Percentiles rank a stretch among this genome's conserved stretches.
Conservation (phyloP, 2,888 invertebrate genomes). For the Hipparchia sbordonii region DNA sequence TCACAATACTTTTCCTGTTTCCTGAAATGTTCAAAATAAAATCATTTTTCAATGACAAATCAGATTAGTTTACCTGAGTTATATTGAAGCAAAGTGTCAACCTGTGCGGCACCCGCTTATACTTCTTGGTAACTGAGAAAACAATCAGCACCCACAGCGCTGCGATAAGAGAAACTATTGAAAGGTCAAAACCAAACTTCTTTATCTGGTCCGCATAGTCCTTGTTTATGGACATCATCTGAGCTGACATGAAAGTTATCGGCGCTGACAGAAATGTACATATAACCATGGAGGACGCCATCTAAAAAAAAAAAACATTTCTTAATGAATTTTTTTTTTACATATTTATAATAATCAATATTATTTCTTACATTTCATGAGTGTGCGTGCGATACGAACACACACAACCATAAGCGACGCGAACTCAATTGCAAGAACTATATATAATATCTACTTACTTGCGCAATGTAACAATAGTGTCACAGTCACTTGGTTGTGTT, state of each 20-base stretch:
- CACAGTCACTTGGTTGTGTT: too few species aligned
- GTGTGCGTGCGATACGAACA: too few species aligned
- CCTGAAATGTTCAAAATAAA: too few species aligned
- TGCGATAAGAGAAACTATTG: conserved; percentile 89
- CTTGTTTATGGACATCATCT: conserved; percentile 92
- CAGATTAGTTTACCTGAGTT: neutral
- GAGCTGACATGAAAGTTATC: conserved; percentile 96
- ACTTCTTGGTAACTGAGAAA: conserved; percentile 88
- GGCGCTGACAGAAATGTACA: conserved; percentile 97
- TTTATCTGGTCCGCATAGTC: conserved; percentile 91
- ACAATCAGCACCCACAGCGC: conserved; percentile 91
- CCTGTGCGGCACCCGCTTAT: conserved; percentile 91
- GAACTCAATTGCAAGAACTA: too few species aligned
- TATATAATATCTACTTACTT: too few species aligned
- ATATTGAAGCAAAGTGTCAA: neutral
- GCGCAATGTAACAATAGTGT: too few species aligned
- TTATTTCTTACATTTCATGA: too few species aligned
- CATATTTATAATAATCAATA: too few species aligned
- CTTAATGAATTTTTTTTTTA: conserved; percentile 30
- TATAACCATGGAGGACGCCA: conserved; percentile 96
- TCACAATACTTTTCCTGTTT: too few species aligned
- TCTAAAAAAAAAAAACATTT: conserved; percentile 70
- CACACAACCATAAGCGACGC: too few species aligned
- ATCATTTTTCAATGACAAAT: too few species aligned
- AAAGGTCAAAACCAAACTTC: conserved; percentile 87